Percentiles rank a stretch among this genome's conserved stretches.
Conservation (phyloP, 2,888 invertebrate species). For the Melieria picta region DNA sequence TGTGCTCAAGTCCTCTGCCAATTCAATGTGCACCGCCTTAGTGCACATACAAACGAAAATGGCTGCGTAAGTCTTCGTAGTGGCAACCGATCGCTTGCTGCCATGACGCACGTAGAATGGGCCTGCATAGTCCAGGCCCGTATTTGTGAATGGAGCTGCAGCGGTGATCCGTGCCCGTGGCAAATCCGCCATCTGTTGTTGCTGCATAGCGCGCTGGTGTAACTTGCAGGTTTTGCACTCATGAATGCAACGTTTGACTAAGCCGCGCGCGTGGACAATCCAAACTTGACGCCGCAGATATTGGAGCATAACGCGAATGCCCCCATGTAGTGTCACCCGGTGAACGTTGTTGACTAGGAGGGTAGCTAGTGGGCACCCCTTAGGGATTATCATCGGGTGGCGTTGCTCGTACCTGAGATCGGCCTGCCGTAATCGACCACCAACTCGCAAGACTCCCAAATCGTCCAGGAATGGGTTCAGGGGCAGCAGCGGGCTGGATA, state of each 20-base stretch:
- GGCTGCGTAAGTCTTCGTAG: slow-evolving; percentile 2
- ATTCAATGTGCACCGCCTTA: slow-evolving; percentile 33
- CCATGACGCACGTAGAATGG: slow-evolving; percentile 2
- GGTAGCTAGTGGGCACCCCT: background rate
- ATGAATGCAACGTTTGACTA: no score
- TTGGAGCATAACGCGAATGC: slow-evolving; percentile 2
- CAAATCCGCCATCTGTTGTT: no score
- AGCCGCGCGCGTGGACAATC: background rate
- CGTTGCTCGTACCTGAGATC: background rate
- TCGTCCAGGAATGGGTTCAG: no score
- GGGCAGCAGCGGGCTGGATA: no score
- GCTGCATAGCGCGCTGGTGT: no score
- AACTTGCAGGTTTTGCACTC: no score
- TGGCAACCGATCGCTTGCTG: background rate
- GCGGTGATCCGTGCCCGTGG: background rate
- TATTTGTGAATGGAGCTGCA: background rate
- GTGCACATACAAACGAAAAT: slow-evolving; percentile 24
- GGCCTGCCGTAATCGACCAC: no score
- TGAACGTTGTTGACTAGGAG: background rate
- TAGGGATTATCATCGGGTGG: background rate
- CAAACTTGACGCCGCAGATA: background rate
- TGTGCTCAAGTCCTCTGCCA: slow-evolving; percentile 23
- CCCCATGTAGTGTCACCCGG: background rate
- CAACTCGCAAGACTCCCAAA: no score
- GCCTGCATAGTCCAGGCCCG: background rate